These are phyloP conservation scores for Dicerorhinus sumatrensis DNA, from an alignment of 2,113 vertebrate genomes.

Conservation along the genomic window DNA sequence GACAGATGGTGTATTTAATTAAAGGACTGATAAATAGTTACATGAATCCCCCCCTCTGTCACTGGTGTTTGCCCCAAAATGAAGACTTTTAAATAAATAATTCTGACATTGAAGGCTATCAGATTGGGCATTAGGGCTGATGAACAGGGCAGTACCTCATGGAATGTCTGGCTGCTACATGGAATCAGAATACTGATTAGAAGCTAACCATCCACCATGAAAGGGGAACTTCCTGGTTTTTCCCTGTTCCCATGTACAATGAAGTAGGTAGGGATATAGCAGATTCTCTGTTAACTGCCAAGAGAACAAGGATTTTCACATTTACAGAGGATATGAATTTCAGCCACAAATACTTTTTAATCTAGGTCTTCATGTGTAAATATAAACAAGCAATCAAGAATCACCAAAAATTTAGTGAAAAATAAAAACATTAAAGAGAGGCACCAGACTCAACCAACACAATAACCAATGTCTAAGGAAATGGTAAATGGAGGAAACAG, in stretches of 20 bases:
- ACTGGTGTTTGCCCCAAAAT: not conserved
- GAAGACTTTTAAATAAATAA: constrained; percentile 37
- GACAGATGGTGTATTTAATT: constrained; percentile 16
- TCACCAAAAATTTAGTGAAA: not conserved
- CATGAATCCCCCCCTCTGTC: not conserved
- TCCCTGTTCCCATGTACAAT: not conserved
- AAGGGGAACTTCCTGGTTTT: not conserved
- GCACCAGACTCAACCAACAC: constrained; percentile 4
- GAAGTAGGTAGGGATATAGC: not conserved
- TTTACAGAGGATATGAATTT: not conserved
- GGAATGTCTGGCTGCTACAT: not conserved
- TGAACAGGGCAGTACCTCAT: not conserved
- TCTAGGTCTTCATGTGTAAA: constrained; percentile 23
- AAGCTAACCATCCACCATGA: not conserved
- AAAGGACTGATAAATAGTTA: not conserved
- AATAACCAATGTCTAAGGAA: not conserved
- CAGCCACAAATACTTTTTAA: constrained; percentile 1
- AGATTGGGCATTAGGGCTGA: not conserved
- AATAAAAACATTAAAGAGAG: not conserved
- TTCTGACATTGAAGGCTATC: not conserved
- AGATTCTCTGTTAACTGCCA: not conserved
- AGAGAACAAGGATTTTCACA: constrained; percentile 4
- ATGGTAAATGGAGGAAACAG: constrained; percentile 29
- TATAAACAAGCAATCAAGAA: not conserved
- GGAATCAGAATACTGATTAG: not conserved